Evolutionary conservation across 2,888 invertebrate species (phyloP).

Genomic region (Holacanthella duospinosa): DNA sequence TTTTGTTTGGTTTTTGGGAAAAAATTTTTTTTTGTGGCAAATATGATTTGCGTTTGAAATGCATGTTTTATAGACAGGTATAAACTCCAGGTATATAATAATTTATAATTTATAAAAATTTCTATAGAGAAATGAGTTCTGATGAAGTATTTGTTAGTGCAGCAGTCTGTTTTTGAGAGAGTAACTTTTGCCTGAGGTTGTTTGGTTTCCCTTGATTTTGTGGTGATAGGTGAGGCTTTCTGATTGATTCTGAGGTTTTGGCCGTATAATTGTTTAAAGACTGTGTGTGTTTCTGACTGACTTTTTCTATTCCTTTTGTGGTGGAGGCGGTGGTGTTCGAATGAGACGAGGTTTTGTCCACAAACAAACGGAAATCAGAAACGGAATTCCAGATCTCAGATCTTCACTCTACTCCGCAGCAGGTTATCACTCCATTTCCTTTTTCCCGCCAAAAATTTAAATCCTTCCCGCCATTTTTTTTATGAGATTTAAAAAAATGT

Average conservation of each 20-base stretch:
- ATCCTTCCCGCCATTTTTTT: slow-evolving; percentile 10
- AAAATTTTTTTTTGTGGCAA: too few species aligned
- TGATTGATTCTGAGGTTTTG: not conserved
- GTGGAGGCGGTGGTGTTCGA: slow-evolving; percentile 34
- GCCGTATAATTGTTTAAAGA: not conserved
- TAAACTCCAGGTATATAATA: too few species aligned
- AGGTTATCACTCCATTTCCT: too few species aligned
- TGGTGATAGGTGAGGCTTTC: not conserved
- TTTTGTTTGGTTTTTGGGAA: too few species aligned
- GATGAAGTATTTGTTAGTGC: too few species aligned
- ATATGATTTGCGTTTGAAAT: too few species aligned
- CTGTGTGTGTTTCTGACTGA: not conserved
- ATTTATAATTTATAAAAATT: too few species aligned
- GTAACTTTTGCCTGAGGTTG: too few species aligned
- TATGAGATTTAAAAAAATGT: not conserved
- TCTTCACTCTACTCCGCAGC: slow-evolving; percentile 37
- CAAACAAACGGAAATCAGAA: slow-evolving; percentile 29
- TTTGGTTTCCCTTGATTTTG: too few species aligned
- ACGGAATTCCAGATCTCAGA: slow-evolving; percentile 37
- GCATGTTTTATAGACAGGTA: too few species aligned
- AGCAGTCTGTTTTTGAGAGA: too few species aligned
- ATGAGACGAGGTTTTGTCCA: slow-evolving; percentile 34
- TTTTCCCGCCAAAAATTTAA: slow-evolving; percentile 19
- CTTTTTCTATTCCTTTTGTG: slow-evolving; percentile 11
- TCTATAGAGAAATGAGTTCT: too few species aligned